Percentiles rank a stretch among this genome's conserved stretches.
phyloP scores from a whole-genome alignment of 2,888 invertebrate species.

The Pterostichus niger region DNA sequence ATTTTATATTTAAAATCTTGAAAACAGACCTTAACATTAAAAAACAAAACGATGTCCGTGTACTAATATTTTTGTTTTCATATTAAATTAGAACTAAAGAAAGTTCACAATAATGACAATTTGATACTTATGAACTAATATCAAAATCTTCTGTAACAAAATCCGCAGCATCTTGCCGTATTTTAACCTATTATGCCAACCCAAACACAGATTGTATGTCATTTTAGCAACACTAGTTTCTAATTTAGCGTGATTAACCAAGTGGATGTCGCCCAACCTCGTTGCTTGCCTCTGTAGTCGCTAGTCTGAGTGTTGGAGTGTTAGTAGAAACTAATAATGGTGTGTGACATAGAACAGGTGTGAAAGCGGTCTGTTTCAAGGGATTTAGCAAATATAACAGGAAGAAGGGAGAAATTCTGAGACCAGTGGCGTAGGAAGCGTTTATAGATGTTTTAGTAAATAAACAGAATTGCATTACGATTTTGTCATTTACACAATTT shows the following conservation, averaged over 20 bases:
- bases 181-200: slow-evolving; percentile 25
- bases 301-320: no score
- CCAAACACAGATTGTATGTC: slow-evolving; percentile 27
- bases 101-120: no score
- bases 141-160: neutral
- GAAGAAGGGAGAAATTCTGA: neutral
- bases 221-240: slow-evolving; percentile 34
- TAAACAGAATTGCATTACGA: no score
- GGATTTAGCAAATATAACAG: slow-evolving; percentile 16
- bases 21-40: no score
- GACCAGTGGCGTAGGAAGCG: no score
- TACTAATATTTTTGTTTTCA: no score
- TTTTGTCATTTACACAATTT: no score
- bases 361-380: neutral
- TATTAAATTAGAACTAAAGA: no score
- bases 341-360: slow-evolving; percentile 8
- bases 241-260: slow-evolving; percentile 31
- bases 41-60: no score
- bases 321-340: slow-evolving; percentile 16
- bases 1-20: no score
- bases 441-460: no score
- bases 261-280: neutral
- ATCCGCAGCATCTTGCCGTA: slow-evolving; percentile 16
- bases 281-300: neutral
- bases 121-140: neutral